Percentiles rank a stretch among this genome's conserved stretches.
These are phyloP conservation scores for Spondyliosoma cantharus DNA, from an alignment of 2,797 vertebrate genomes.

Conservation along the genomic window DNA sequence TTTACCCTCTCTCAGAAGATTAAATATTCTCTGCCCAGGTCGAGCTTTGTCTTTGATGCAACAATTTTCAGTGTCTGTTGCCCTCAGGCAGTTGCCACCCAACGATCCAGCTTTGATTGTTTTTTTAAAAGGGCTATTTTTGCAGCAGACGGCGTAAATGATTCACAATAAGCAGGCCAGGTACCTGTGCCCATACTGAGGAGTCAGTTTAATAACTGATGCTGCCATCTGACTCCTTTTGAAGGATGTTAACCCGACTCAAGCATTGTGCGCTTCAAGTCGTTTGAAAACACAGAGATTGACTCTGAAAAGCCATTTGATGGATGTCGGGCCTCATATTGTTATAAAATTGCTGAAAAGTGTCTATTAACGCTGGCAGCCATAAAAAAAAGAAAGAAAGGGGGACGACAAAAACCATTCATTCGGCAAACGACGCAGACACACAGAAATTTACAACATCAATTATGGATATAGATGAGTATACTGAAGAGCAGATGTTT, in stretches of 20 bases:
- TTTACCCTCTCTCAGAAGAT: slow-evolving; percentile 40
- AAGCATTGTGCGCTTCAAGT: neutral
- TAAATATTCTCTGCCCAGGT: slow-evolving; percentile 28
- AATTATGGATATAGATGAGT: slow-evolving; percentile 13
- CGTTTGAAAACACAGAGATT: slow-evolving; percentile 1
- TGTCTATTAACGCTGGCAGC: slow-evolving; percentile 17
- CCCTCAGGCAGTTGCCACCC: slow-evolving; percentile 38
- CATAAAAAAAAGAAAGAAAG: neutral
- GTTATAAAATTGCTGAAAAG: slow-evolving; percentile 27
- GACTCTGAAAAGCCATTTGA: slow-evolving; percentile 23
- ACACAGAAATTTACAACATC: neutral
- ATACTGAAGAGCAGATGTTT: slow-evolving; percentile 30
- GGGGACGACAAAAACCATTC: neutral
- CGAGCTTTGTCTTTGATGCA: slow-evolving; percentile 45
- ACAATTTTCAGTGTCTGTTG: neutral
- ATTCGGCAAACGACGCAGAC: neutral
- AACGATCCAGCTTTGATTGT: slow-evolving; percentile 29
- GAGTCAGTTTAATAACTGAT: slow-evolving; percentile 27
- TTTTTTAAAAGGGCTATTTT: slow-evolving; percentile 18
- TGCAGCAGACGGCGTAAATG: slow-evolving; percentile 7
- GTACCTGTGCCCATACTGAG: slow-evolving; percentile 9
- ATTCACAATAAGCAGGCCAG: slow-evolving; percentile 35
- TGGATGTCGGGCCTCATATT: slow-evolving; percentile 17
- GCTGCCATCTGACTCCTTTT: slow-evolving; percentile 14
- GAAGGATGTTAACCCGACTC: slow-evolving; percentile 7